These are phyloP conservation scores for Zaprionus lineosus DNA, from an alignment of 2,888 invertebrate genomes.

Conservation along the genomic window DNA sequence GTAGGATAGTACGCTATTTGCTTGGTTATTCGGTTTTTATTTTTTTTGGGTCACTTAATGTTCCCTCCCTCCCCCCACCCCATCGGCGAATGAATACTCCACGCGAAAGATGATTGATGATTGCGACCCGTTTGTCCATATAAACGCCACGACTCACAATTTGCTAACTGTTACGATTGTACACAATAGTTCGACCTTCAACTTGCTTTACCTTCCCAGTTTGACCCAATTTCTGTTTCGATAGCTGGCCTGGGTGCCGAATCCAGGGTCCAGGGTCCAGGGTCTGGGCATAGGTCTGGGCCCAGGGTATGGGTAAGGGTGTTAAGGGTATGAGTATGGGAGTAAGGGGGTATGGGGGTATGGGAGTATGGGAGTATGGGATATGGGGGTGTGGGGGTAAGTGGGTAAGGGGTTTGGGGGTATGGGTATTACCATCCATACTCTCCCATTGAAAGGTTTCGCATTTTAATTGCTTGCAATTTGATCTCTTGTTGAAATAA, in stretches of 20 bases:
- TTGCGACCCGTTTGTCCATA: slow-evolving; percentile 32
- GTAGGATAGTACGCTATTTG: slow-evolving; percentile 7
- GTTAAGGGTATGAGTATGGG: no score
- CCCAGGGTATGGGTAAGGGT: no score
- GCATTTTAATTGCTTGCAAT: slow-evolving; percentile 43
- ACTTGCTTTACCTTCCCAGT: slow-evolving; percentile 28
- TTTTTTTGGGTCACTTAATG: slow-evolving; percentile 65
- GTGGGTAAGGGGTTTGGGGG: no score
- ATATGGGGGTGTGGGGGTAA: no score
- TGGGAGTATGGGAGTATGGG: no score
- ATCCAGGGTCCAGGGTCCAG: no score
- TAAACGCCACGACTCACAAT: slow-evolving; percentile 21
- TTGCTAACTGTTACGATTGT: slow-evolving; percentile 24
- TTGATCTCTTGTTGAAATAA: slow-evolving; percentile 18
- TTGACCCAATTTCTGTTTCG: slow-evolving; percentile 57
- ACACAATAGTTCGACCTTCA: slow-evolving; percentile 50
- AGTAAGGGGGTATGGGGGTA: no score
- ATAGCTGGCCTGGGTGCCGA: no score
- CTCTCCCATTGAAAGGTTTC: slow-evolving; percentile 24
- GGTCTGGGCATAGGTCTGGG: no score
- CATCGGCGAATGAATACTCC: slow-evolving; percentile 24
- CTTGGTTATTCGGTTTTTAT: slow-evolving; percentile 17
- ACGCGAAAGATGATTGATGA: slow-evolving; percentile 68
- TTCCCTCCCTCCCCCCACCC: slow-evolving; percentile 7
- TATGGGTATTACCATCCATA: not conserved